These are phyloP conservation scores for Nerophis lumbriciformis DNA, from an alignment of 2,113 vertebrate species.

Conservation along the genomic window DNA sequence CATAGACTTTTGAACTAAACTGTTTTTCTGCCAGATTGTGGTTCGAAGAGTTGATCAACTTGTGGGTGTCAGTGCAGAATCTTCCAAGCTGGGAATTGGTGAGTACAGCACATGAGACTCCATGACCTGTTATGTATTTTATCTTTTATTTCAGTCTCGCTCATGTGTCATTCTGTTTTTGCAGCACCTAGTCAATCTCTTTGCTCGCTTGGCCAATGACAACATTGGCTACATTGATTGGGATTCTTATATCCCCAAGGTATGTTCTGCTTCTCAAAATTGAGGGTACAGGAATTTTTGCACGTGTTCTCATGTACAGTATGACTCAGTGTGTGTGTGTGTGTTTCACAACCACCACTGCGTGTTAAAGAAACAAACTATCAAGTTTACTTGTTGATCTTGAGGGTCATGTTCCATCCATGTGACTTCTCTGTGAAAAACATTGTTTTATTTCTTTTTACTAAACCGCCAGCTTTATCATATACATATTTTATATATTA, in stretches of 20 bases:
- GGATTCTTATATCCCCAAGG: conserved; percentile 97
- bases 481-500: neutral
- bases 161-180: conserved; percentile 34
- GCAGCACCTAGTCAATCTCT: conserved; percentile 93
- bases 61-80: conserved; percentile 97
- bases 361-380: conserved; percentile 40
- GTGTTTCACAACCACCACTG: conserved; percentile 28
- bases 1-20: conserved; percentile 4
- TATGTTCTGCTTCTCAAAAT: conserved; percentile 46
- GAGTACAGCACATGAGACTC: conserved; percentile 52
- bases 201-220: conserved; percentile 92
- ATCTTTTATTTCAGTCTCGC: conserved; percentile 9
- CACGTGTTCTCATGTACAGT: conserved; percentile 5
- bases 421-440: conserved; percentile 7
- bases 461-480: neutral
- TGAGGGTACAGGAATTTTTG: conserved; percentile 3
- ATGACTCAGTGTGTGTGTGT: conserved; percentile 11
- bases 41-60: conserved; percentile 91
- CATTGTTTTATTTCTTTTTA: neutral
- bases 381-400: conserved; percentile 47
- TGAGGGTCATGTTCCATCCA: conserved; percentile 1
- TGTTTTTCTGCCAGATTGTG: conserved; percentile 79
- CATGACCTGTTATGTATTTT: neutral
- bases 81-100: conserved; percentile 98
- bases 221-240: conserved; percentile 98